These are phyloP conservation scores for Galemys pyrenaicus DNA, from an alignment of 2,113 vertebrate species.

Conservation along the genomic window DNA sequence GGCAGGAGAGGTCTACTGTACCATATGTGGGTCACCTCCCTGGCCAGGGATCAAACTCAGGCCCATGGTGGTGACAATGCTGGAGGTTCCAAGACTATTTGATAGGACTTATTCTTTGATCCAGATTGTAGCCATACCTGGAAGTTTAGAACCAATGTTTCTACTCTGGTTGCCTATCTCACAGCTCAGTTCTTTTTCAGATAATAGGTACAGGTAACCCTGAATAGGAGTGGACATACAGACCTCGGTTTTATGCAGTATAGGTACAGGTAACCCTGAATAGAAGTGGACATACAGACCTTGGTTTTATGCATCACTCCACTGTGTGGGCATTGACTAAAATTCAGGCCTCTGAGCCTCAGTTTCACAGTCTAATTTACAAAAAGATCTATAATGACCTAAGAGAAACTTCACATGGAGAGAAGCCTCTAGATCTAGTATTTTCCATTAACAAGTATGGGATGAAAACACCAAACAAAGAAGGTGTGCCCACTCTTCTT, in stretches of 20 bases:
- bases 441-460: neutral
- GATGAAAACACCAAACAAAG: slow-evolving; percentile 30
- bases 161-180: neutral
- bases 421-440: rapidly evolving
- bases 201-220: neutral
- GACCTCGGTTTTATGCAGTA: neutral
- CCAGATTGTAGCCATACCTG: neutral
- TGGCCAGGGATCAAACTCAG: too few relatives aligned
- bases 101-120: neutral
- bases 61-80: neutral
- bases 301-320: neutral
- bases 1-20: too few relatives aligned
- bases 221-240: neutral
- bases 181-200: neutral
- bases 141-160: neutral
- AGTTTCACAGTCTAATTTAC: neutral
- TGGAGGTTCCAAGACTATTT: neutral
- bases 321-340: neutral
- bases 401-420: neutral
- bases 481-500: neutral
- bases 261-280: neutral
- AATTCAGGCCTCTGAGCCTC: neutral
- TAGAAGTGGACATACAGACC: neutral
- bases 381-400: neutral
- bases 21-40: too few relatives aligned